Evolutionary conservation across 2,797 vertebrate species (phyloP).

Genomic region (Peromyscus melanophrys): DNA sequence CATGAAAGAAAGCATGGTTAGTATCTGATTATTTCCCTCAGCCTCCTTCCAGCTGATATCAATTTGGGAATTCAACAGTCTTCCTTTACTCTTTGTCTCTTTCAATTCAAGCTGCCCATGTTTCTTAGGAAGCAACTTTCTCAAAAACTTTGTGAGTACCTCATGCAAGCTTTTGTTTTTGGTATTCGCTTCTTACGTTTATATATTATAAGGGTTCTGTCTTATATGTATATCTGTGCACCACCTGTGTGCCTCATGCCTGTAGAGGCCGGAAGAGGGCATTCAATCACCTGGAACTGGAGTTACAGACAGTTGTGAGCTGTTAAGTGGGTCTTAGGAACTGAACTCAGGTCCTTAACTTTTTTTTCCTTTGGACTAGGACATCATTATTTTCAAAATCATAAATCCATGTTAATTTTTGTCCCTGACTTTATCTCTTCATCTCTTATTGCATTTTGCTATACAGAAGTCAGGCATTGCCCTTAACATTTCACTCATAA

Average conservation of each 20-base stretch:
- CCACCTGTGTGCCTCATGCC: background rate
- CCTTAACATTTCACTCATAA: background rate
- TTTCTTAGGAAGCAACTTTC: constrained; percentile 37
- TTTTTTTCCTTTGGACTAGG: constrained; percentile 20
- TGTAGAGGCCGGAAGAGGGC: background rate
- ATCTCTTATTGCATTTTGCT: constrained; percentile 50
- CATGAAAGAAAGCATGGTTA: constrained; percentile 9
- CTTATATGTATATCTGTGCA: background rate
- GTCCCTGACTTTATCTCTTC: constrained; percentile 6
- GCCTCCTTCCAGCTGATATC: background rate
- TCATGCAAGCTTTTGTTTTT: background rate
- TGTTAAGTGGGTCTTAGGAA: background rate
- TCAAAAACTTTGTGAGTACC: background rate
- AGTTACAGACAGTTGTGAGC: background rate
- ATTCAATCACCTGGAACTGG: background rate
- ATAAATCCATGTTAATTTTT: constrained; percentile 30
- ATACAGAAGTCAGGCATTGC: background rate
- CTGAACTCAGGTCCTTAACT: background rate
- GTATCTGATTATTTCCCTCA: constrained; percentile 41
- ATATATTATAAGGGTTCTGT: background rate
- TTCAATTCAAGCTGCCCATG: constrained; percentile 29
- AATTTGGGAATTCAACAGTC: background rate
- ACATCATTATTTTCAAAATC: constrained; percentile 59
- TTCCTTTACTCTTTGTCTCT: background rate
- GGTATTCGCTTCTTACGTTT: background rate